Evolutionary conservation across 2,113 vertebrate genomes (phyloP).

Genomic region (Echinops telfairi): DNA sequence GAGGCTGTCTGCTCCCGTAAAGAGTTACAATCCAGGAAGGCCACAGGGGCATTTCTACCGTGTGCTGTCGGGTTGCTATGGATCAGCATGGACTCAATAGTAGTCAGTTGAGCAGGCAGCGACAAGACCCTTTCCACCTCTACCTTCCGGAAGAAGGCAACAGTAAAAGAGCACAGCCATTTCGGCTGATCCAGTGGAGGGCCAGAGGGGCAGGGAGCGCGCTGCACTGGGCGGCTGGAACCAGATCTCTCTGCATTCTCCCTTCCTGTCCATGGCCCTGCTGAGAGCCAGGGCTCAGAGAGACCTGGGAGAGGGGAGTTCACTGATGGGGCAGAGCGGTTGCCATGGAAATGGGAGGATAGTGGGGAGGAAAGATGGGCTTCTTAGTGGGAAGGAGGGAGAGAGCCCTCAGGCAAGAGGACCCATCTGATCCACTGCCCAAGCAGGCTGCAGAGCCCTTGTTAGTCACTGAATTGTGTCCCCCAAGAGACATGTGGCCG

Average conservation of each 20-base stretch:
- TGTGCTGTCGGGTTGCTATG: too few species aligned
- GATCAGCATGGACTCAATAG: too few species aligned
- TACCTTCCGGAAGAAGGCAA: neutral
- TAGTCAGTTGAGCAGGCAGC: too few species aligned
- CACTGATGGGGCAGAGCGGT: slow-evolving; percentile 13
- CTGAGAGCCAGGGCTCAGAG: neutral
- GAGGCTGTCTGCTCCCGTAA: too few species aligned
- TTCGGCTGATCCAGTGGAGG: neutral
- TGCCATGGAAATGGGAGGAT: slow-evolving; percentile 53
- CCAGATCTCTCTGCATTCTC: neutral
- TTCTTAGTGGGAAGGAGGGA: neutral
- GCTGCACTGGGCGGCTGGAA: neutral
- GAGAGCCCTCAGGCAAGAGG: neutral
- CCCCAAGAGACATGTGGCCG: neutral
- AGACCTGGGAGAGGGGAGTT: neutral
- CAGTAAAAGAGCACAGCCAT: neutral
- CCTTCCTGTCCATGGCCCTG: neutral
- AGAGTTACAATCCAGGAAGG: too few species aligned
- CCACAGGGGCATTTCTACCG: too few species aligned
- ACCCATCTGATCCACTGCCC: too few species aligned
- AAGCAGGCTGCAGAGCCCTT: neutral
- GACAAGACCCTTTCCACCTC: neutral
- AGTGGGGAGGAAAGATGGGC: neutral
- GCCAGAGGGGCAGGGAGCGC: neutral
- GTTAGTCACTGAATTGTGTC: neutral